Conservation (phyloP, 2,888 invertebrate genomes). For the Tolmerus cingulatus region DNA sequence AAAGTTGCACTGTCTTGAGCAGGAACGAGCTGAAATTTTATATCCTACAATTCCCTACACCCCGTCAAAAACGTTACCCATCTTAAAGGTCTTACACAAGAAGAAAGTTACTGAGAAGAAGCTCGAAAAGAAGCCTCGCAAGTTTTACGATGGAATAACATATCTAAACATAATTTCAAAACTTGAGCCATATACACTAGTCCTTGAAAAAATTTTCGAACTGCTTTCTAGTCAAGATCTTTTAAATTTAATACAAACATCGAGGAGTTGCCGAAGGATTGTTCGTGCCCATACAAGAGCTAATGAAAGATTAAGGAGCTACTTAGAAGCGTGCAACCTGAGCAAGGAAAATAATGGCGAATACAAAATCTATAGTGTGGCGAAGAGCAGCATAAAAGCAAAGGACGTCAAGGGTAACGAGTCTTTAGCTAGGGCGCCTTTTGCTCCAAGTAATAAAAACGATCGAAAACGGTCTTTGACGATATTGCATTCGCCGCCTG, state of each 20-base stretch:
- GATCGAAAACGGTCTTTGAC: conserved; percentile 28
- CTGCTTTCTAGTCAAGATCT: conserved; percentile 43
- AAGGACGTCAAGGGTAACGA: not conserved
- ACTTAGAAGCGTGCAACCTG: conserved; percentile 26
- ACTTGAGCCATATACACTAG: conserved; percentile 42
- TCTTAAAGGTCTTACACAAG: not conserved
- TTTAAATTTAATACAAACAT: conserved; percentile 30
- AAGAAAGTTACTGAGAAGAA: not conserved
- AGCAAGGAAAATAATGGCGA: conserved; percentile 44
- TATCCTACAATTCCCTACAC: conserved; percentile 46
- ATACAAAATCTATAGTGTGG: not conserved
- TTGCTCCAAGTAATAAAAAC: conserved; percentile 36
- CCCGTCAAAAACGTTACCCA: conserved; percentile 34
- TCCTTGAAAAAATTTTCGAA: conserved; percentile 45
- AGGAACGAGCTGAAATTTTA: conserved; percentile 45
- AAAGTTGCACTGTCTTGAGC: conserved; percentile 27
- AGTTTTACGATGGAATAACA: conserved; percentile 42
- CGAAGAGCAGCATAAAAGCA: not conserved
- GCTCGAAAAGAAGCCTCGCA: not conserved
- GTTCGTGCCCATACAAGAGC: conserved; percentile 35
- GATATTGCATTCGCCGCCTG: conserved; percentile 46
- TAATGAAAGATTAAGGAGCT: conserved; percentile 1
- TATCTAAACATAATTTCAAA: conserved; percentile 47
- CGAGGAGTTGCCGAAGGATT: conserved; percentile 28
- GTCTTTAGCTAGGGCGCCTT: conserved; percentile 16